A percentile compares a stretch with the other conserved stretches of the same genome.
These are phyloP conservation scores for Phyllotreta cruciferae DNA, from an alignment of 2,888 invertebrate genomes.

Conservation along the genomic window DNA sequence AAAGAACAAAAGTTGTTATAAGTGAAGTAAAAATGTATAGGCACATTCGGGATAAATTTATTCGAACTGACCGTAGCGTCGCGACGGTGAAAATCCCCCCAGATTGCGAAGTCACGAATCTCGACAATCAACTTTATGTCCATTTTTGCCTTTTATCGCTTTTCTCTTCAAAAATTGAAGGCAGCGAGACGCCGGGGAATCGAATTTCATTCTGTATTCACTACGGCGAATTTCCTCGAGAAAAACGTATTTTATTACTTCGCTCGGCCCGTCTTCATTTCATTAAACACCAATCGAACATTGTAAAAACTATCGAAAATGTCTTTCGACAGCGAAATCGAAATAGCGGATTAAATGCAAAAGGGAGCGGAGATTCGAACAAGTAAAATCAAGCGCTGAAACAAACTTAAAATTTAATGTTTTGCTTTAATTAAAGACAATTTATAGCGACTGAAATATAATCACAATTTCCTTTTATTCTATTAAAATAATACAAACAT, in stretches of 20 bases:
- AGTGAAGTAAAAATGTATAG: too few species aligned
- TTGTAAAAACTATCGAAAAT: constrained; percentile 32
- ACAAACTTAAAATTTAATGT: too few species aligned
- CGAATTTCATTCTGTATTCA: constrained; percentile 36
- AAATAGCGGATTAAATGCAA: constrained; percentile 24
- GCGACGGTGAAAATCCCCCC: neutral
- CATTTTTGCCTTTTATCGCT: constrained; percentile 27
- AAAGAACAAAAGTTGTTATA: too few species aligned
- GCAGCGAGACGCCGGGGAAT: constrained; percentile 26
- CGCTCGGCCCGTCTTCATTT: constrained; percentile 34
- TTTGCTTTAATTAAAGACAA: too few species aligned
- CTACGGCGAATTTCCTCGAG: constrained; percentile 25
- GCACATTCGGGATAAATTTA: neutral
- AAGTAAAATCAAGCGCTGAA: constrained; percentile 14
- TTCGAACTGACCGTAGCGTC: constrained; percentile 4
- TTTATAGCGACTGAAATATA: too few species aligned
- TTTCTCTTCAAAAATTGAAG: constrained; percentile 15
- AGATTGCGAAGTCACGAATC: constrained; percentile 8
- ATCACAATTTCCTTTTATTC: too few species aligned
- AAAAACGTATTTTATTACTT: constrained; percentile 36
- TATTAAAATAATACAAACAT: too few species aligned
- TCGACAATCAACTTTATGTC: constrained; percentile 24
- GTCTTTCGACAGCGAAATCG: constrained; percentile 29
- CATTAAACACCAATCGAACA: constrained; percentile 38
- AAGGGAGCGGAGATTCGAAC: constrained; percentile 4